Conservation (phyloP, 2,888 invertebrate genomes). For the Nomada fucata region DNA sequence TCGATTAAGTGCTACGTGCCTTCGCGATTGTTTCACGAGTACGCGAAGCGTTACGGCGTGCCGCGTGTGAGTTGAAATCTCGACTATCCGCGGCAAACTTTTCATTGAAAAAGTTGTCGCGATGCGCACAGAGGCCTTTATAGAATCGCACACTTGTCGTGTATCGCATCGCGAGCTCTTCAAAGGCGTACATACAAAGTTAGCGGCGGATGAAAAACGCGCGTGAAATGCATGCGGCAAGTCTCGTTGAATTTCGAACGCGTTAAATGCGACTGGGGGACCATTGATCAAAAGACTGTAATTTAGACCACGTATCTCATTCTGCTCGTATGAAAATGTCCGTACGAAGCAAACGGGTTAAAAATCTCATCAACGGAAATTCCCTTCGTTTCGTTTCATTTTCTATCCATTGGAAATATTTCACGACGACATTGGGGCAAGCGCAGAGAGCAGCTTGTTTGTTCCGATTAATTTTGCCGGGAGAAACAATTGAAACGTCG, state of each 20-base stretch:
- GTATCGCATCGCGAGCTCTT: conserved; percentile 13
- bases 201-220: conserved; percentile 14
- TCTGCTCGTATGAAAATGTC: neutral
- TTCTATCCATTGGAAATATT: neutral
- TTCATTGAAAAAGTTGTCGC: neutral
- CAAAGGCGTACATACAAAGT: conserved; percentile 2
- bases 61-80: neutral
- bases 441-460: neutral
- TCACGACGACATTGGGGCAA: neutral
- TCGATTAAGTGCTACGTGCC: neutral
- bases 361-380: neutral
- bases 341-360: neutral
- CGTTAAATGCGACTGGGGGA: conserved; percentile 4
- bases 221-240: conserved; percentile 18
- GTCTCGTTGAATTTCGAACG: conserved; percentile 22
- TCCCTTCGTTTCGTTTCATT: neutral
- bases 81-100: neutral
- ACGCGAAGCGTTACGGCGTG: neutral
- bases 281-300: conserved; percentile 19
- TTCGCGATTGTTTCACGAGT: neutral
- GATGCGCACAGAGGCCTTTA: neutral
- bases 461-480: neutral
- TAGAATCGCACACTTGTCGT: conserved; percentile 16
- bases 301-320: conserved; percentile 8
- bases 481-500: conserved; percentile 12